Evolutionary conservation across 2,888 invertebrate genomes (phyloP), one percentile per base, ranked within the genome.

Genomic region (Ochlodes sylvanus): DNA sequence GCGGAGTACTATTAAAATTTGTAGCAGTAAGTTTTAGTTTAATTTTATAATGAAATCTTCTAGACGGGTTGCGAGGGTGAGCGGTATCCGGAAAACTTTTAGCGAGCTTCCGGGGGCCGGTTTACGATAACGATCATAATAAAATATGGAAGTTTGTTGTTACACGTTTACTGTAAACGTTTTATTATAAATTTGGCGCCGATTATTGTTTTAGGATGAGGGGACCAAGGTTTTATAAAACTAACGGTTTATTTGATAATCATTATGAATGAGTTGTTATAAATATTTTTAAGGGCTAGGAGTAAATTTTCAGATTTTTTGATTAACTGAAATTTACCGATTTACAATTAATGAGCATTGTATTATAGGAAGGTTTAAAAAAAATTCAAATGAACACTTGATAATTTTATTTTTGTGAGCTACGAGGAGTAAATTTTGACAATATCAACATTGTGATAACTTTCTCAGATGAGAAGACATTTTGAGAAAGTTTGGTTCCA

Each of bases 111-210:
- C 77, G 81, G 79, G 63, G 77, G 74, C 78, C 78, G 76, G 76
- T 92, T 92, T 92, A 92, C 90, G 92, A 92, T 93, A 92, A 92
- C 89, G 91, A 90, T 91, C 90, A 82, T 85, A 90, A 92, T 93
- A 92, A 92, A 93, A 92, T 92, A 92, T 92, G 90, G 89, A 92
- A 92, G 84, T 92, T 92, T 90, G 89, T 88, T 87, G 86, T 87
- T 86, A 85, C 82, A 81, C 82, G 82, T 81, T 84, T 85, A 81
- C 80, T 87, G 88, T 92, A 92, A 92, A 92, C 90, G 92, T 87
- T 93, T 93, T 92, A 93, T 90, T 90, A 86, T 89, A 85, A 90
- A 85, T 84, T 83, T 79, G 78, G 80, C 80, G 82, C 79, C 80
- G 79, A 79, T 81, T 81, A 84, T 83, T 82, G 79, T 82, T 85